Evolutionary conservation across 2,888 invertebrate species (phyloP).

Genomic region (Plagodis dolabraria): DNA sequence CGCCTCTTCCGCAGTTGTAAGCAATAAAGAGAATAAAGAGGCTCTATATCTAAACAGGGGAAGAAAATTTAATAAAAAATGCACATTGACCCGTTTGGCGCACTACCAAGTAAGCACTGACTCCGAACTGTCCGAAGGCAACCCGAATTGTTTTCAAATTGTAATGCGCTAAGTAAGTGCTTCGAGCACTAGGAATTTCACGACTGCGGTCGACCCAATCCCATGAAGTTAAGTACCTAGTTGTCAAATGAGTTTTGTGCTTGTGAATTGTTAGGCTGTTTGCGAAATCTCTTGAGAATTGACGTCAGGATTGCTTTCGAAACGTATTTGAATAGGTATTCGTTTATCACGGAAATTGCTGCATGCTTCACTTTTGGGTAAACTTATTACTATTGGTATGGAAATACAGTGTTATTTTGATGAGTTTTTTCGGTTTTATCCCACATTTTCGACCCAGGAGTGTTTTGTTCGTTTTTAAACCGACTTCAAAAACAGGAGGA

Average conservation of each 20-base stretch:
- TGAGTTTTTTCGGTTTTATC: too few relatives aligned
- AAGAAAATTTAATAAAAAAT: conserved; percentile 39
- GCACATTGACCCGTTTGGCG: conserved; percentile 36
- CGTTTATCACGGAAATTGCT: too few relatives aligned
- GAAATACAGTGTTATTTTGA: too few relatives aligned
- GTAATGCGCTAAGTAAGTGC: conserved; percentile 35
- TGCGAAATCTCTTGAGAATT: conserved; percentile 8
- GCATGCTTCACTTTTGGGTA: too few relatives aligned
- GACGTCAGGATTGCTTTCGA: not conserved
- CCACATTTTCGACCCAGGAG: too few relatives aligned
- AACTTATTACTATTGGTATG: too few relatives aligned
- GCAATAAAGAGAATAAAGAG: conserved; percentile 23
- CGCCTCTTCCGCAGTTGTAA: conserved; percentile 29
- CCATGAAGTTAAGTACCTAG: conserved; percentile 31
- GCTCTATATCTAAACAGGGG: conserved; percentile 30
- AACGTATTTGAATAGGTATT: too few relatives aligned
- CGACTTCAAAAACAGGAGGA: too few relatives aligned
- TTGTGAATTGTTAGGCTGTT: conserved; percentile 10
- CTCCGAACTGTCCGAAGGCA: conserved; percentile 19
- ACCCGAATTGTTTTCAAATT: conserved; percentile 35
- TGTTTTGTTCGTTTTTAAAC: too few relatives aligned
- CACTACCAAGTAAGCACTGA: conserved; percentile 33
- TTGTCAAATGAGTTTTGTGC: conserved; percentile 15
- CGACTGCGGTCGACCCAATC: conserved; percentile 29
- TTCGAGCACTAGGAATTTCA: conserved; percentile 29